Conservation (phyloP, 2,888 invertebrate genomes). For the Tridacna crocea region DNA sequence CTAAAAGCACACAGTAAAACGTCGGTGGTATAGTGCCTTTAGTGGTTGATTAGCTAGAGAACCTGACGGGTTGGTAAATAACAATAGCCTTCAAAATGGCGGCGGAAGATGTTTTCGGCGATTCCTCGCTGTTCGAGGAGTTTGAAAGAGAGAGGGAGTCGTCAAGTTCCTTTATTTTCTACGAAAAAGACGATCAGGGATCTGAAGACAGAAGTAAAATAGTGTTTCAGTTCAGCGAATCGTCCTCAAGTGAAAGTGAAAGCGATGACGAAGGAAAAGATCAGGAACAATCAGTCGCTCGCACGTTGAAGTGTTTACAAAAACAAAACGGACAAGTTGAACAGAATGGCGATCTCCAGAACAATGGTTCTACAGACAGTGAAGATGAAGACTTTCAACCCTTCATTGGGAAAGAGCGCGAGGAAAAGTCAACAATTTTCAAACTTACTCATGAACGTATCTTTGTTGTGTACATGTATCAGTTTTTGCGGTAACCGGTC, state of each 20-base stretch:
- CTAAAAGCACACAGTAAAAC: too few species aligned
- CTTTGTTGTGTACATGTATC: slow-evolving; percentile 53
- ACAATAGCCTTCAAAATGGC: slow-evolving; percentile 31
- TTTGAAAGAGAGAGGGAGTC: slow-evolving; percentile 79
- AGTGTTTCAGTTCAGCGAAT: slow-evolving; percentile 66
- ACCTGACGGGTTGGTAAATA: too few species aligned
- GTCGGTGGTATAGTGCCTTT: too few species aligned
- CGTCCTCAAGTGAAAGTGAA: slow-evolving; percentile 60
- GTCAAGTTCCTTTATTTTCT: slow-evolving; percentile 72
- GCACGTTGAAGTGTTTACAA: slow-evolving; percentile 29
- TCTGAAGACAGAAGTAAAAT: slow-evolving; percentile 67
- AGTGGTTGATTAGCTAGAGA: too few species aligned
- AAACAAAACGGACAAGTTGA: slow-evolving; percentile 31
- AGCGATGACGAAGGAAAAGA: slow-evolving; percentile 59
- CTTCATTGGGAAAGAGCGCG: slow-evolving; percentile 42
- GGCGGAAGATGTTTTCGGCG: slow-evolving; percentile 78
- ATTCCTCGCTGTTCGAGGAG: slow-evolving; percentile 78
- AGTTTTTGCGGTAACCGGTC: too few species aligned
- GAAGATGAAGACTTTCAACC: slow-evolving; percentile 26
- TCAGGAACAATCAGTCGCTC: slow-evolving; percentile 14
- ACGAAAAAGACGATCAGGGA: slow-evolving; percentile 65
- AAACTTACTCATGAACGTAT: slow-evolving; percentile 76
- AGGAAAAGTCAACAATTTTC: slow-evolving; percentile 55
- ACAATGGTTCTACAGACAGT: slow-evolving; percentile 30
- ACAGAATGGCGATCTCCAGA: slow-evolving; percentile 16